Base-by-base conservation (phyloP, 2,797 vertebrate species). In the Meriones psammophilus region DNA sequence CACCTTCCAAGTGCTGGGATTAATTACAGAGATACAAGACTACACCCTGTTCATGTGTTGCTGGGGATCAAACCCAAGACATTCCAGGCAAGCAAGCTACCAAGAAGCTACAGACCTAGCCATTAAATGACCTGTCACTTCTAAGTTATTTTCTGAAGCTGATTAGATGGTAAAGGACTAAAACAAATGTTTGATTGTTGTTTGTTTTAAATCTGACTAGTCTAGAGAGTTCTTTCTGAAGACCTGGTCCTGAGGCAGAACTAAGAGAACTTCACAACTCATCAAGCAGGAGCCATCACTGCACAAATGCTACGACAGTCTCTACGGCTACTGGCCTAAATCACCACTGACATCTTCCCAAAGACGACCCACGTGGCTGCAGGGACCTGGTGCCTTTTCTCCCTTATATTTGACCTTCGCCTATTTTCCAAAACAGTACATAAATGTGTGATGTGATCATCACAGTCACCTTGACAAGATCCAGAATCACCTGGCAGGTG, bases 141-240 rank as follows among this genome's bases (percentile, higher is more conserved):
- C 74, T 81, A 69, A 66, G 54, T 85, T 69, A n/a, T 22, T 46
- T 90, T 71, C 6, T 33, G 62, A 78, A 96, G 78, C 30, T n/a
- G 4, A 86, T 0, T 42, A 8, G 5, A 83, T 39, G 69, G 39
- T 62, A 10, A 85, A 79, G 83, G 54, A 54, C 66, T 50, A 77
- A 90, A 91, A 86, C 18, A 39, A 36, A 58, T 50, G 54, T 58
- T 14, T 54, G 20, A 77, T 13, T 68, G 42, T 39, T 39, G 8
- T 22, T 91, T 50, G 71, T 42, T 66, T 30, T 28, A 28, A 88
- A 26, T 46, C 0, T 20, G 18, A 36, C 22, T 46, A 68, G 39
- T 36, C 46, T 86, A 85, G n/a, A 66, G 92, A 33, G 6, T 78
- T 58, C 33, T 89, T 96, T 87, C 56, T 80, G 22, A 90, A 24